These are phyloP conservation scores for Sylvilagus floridanus DNA, from an alignment of 2,797 vertebrate genomes.

Conservation along the genomic window DNA sequence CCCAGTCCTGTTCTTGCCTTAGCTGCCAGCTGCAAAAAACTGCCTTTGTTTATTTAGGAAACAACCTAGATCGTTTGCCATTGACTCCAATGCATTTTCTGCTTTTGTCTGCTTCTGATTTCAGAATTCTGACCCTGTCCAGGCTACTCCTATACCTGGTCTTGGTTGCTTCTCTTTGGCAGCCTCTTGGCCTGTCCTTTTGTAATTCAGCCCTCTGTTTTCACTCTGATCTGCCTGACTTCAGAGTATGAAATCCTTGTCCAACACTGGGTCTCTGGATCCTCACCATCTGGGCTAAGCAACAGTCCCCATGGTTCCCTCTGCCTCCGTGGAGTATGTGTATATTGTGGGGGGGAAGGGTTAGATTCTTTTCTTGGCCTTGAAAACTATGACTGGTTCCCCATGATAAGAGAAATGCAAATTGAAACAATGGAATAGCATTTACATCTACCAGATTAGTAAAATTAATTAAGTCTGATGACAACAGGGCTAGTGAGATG, in stretches of 20 bases:
- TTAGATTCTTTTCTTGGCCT: slow-evolving; percentile 42
- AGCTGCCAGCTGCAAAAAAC: slow-evolving; percentile 43
- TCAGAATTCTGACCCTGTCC: not conserved
- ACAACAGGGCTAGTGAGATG: slow-evolving; percentile 54
- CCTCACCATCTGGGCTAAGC: not conserved
- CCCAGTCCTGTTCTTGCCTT: not conserved
- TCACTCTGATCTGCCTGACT: not conserved
- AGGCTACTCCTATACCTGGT: not conserved
- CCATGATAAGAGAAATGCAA: slow-evolving; percentile 72
- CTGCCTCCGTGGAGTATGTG: not conserved
- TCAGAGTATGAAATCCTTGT: not conserved
- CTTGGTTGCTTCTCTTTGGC: not conserved
- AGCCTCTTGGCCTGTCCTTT: slow-evolving; percentile 3
- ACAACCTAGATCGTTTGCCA: slow-evolving; percentile 16
- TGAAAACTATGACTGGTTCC: slow-evolving; percentile 58
- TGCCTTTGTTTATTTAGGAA: slow-evolving; percentile 46
- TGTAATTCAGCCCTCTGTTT: slow-evolving; percentile 34
- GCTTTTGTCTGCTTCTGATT: not conserved
- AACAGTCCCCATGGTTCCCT: not conserved
- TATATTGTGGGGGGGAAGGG: not conserved
- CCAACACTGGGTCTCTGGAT: not conserved
- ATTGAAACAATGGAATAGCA: slow-evolving; percentile 64
- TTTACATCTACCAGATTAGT: slow-evolving; percentile 68
- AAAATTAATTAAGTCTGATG: slow-evolving; percentile 75
- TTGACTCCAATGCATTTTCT: not conserved